Evolutionary conservation across 2,888 invertebrate genomes (phyloP).

Genomic region (Trachelus tabidus): DNA sequence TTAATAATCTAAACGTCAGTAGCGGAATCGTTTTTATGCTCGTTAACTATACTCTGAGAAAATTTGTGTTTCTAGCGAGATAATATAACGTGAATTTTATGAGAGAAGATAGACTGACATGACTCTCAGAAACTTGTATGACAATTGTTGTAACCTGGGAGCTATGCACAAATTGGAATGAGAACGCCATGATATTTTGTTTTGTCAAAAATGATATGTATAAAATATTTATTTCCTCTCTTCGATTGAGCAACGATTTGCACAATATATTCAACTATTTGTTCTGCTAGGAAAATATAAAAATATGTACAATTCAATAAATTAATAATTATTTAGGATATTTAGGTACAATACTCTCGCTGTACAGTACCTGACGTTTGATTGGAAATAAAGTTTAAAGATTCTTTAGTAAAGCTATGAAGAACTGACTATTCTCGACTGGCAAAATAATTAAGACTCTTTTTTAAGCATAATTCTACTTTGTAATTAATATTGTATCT

Average conservation of each 20-base stretch:
- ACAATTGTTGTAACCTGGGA: not conserved
- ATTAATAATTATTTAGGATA: conserved; percentile 45
- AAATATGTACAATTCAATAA: conserved; percentile 64
- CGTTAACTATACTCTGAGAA: not conserved
- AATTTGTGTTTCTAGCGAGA: not conserved
- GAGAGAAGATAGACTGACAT: not conserved
- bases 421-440: conserved; percentile 20
- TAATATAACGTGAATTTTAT: not conserved
- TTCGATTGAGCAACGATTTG: conserved; percentile 55
- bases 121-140: not conserved
- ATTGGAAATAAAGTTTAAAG: conserved; percentile 32
- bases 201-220: conserved; percentile 56
- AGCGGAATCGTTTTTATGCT: not conserved
- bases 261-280: conserved; percentile 48
- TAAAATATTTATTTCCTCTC: conserved; percentile 60
- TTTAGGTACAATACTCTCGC: conserved; percentile 42
- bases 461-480: conserved; percentile 14
- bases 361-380: conserved; percentile 38
- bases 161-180: conserved; percentile 41
- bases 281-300: conserved; percentile 60
- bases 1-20: not conserved
- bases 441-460: conserved; percentile 21
- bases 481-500: conserved; percentile 13
- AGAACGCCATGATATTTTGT: conserved; percentile 50
- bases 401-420: conserved; percentile 26